Percentiles rank a stretch among this genome's conserved stretches.
phyloP scores from a whole-genome alignment of 2,888 invertebrate species.

The Scelioninae gen. 1 region DNA sequence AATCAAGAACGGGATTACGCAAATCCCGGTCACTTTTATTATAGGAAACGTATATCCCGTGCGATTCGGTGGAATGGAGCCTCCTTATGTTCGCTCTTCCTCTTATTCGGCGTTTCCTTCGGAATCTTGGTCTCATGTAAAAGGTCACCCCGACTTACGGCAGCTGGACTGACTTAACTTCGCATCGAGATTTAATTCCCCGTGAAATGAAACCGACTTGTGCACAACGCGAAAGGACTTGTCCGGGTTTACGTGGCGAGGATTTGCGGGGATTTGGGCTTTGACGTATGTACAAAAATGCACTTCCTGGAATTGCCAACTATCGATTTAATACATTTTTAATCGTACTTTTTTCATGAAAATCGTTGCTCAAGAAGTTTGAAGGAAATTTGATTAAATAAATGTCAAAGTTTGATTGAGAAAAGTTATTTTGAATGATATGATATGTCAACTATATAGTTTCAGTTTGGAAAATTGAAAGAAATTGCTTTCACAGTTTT shows the following conservation, averaged over 20 bases:
- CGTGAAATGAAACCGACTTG: constrained; percentile 82
- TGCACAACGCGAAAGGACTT: constrained; percentile 76
- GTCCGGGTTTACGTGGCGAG: constrained; percentile 79
- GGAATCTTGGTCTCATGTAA: constrained; percentile 71
- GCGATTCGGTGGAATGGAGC: constrained; percentile 65
- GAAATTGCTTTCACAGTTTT: no score
- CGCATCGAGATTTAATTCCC: constrained; percentile 82
- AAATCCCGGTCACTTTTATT: constrained; percentile 82
- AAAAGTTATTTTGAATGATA: constrained; percentile 5
- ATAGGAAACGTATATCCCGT: constrained; percentile 75
- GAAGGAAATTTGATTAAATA: constrained; percentile 13
- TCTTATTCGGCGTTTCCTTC: constrained; percentile 67
- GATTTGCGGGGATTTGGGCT: constrained; percentile 78
- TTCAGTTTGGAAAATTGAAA: no score
- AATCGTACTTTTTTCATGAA: constrained; percentile 36
- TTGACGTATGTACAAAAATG: constrained; percentile 70
- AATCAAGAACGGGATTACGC: constrained; percentile 80
- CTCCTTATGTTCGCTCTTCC: constrained; percentile 65
- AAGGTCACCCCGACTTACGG: constrained; percentile 78
- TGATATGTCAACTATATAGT: no score
- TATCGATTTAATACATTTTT: constrained; percentile 42
- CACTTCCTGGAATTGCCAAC: constrained; percentile 63
- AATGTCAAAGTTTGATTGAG: neutral
- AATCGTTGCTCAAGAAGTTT: constrained; percentile 12
- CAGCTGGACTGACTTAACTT: constrained; percentile 81